A percentile compares a stretch with the other conserved stretches of the same genome.
Evolutionary conservation across 2,888 invertebrate species (phyloP).

Genomic region (Cecidostiba fungosa): DNA sequence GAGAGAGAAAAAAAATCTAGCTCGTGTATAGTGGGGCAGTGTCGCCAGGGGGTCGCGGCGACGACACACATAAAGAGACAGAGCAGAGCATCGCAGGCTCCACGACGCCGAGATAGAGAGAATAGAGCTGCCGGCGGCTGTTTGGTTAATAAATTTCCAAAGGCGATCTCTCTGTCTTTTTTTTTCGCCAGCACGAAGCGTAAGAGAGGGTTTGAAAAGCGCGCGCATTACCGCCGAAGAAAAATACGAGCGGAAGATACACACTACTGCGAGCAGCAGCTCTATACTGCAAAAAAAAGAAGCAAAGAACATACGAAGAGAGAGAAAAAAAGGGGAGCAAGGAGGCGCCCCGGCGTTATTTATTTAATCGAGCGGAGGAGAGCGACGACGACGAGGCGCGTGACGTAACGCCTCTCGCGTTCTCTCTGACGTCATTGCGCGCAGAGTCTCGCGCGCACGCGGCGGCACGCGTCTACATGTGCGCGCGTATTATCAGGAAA

Average conservation of each 20-base stretch:
- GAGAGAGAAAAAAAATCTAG: conserved; percentile 16
- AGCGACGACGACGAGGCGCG: background rate
- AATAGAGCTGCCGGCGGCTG: conserved; percentile 1
- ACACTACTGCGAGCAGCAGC: background rate
- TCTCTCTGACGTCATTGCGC: conserved; percentile 53
- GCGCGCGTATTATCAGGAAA: background rate
- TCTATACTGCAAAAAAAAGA: background rate
- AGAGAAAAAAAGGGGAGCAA: conserved; percentile 17
- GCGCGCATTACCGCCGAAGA: background rate
- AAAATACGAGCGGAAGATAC: background rate
- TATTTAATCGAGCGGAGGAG: conserved; percentile 55
- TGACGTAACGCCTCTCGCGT: conserved; percentile 49
- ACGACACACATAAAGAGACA: conserved; percentile 13
- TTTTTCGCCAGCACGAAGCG: background rate
- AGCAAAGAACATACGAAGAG: background rate
- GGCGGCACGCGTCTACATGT: background rate
- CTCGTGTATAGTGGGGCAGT: background rate
- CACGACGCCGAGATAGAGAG: background rate
- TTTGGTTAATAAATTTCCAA: conserved; percentile 59
- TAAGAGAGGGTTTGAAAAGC: background rate
- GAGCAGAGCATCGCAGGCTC: background rate
- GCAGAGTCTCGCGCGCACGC: conserved; percentile 25
- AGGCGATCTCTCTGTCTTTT: background rate
- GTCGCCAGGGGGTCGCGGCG: conserved; percentile 43
- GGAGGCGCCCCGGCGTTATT: conserved; percentile 50